These are phyloP conservation scores for Aplodontia rufa DNA, from an alignment of 2,113 vertebrate species.

Conservation along the genomic window DNA sequence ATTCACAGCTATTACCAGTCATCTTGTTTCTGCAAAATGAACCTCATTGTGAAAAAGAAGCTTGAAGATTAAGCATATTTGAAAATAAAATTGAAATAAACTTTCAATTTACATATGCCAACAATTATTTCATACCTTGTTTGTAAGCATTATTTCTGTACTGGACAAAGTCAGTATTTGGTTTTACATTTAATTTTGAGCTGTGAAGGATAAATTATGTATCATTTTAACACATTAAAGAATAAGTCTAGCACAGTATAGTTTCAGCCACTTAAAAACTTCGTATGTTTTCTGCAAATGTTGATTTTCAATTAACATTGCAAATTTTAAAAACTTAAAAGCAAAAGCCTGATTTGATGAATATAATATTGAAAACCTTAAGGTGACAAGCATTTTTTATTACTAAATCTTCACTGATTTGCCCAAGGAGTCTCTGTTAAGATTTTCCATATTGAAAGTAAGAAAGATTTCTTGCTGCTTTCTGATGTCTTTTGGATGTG, in stretches of 20 bases:
- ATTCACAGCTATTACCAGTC: constrained; percentile 26
- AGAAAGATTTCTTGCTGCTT: constrained; percentile 59
- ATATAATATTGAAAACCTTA: constrained; percentile 52
- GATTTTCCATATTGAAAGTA: constrained; percentile 31
- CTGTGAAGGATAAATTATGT: constrained; percentile 61
- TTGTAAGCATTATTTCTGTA: constrained; percentile 60
- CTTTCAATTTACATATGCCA: constrained; percentile 48
- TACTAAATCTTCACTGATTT: constrained; percentile 41
- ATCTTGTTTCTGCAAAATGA: constrained; percentile 45
- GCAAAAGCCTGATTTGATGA: constrained; percentile 47
- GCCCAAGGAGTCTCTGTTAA: constrained; percentile 25
- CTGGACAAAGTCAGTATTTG: constrained; percentile 39
- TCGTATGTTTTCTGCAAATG: constrained; percentile 59
- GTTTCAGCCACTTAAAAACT: constrained; percentile 43
- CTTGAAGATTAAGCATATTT: constrained; percentile 33
- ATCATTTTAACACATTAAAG: constrained; percentile 53
- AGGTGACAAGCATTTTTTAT: constrained; percentile 54
- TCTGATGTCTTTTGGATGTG: constrained; percentile 41
- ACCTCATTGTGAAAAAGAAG: constrained; percentile 13
- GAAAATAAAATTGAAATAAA: not conserved
- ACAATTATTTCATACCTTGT: constrained; percentile 33
- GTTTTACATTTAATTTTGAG: constrained; percentile 67
- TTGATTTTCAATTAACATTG: constrained; percentile 56
- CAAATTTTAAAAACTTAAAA: constrained; percentile 46
- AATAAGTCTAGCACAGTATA: constrained; percentile 12